Conservation (phyloP, 2,888 invertebrate genomes). For the Labia minor region DNA sequence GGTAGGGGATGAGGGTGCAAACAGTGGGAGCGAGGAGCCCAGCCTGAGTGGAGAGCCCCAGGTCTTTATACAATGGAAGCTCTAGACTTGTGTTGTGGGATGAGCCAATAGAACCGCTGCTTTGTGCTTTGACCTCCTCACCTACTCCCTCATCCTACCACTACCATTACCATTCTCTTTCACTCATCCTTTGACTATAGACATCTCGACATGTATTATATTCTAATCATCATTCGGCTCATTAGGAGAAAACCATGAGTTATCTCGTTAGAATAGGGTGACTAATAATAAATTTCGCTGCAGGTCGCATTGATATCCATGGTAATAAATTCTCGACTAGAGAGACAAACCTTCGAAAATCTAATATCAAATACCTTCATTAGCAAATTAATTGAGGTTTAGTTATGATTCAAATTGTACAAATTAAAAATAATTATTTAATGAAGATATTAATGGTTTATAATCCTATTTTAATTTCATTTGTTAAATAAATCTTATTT, state of each 20-base stretch:
- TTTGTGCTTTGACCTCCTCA: background rate
- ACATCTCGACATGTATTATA: slow-evolving; percentile 13
- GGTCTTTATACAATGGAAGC: background rate
- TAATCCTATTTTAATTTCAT: no score
- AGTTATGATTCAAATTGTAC: no score
- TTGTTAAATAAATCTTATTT: no score
- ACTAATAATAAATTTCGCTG: background rate
- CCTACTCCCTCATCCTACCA: background rate
- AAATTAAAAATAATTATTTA: no score
- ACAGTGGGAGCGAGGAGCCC: background rate
- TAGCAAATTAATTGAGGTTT: no score
- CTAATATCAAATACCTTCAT: no score
- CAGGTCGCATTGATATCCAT: background rate
- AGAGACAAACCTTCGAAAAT: no score
- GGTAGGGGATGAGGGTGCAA: background rate
- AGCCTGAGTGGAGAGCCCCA: background rate
- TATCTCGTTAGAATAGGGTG: background rate
- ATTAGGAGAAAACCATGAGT: slow-evolving; percentile 7
- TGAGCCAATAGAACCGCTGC: background rate
- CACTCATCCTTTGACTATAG: background rate
- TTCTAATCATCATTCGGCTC: slow-evolving; percentile 13
- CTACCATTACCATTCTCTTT: no score
- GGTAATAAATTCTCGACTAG: no score
- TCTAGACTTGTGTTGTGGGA: background rate
- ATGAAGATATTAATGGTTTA: no score